Evolutionary conservation across 2,797 vertebrate species (phyloP).

Genomic region (Enoplosus armatus): DNA sequence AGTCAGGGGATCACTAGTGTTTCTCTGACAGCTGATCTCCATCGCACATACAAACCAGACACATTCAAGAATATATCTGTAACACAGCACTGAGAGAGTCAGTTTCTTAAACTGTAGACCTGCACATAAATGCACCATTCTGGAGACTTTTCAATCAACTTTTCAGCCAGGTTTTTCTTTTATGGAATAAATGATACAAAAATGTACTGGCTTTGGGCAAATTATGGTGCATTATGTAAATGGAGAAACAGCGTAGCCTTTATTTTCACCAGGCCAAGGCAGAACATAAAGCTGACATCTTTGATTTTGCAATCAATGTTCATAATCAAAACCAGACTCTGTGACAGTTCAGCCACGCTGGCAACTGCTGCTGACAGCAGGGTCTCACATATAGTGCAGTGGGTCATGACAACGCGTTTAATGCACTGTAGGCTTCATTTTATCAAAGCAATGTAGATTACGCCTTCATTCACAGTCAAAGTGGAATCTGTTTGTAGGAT

Average conservation of each 20-base stretch:
- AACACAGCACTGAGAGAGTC: not conserved
- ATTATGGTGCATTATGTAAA: not conserved
- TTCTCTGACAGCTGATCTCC: not conserved
- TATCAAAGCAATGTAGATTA: conserved; percentile 26
- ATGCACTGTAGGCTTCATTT: conserved; percentile 21
- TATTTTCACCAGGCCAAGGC: not conserved
- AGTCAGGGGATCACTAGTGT: not conserved
- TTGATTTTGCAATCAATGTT: conserved; percentile 2
- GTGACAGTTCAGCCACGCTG: conserved; percentile 21
- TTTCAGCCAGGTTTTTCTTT: not conserved
- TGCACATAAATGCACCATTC: not conserved
- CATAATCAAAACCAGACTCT: conserved; percentile 1
- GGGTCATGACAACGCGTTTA: conserved; percentile 28
- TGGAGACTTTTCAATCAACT: not conserved
- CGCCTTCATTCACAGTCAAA: conserved; percentile 1
- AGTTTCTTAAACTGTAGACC: not conserved
- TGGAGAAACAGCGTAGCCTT: not conserved
- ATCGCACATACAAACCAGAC: not conserved
- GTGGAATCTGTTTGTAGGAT: conserved; percentile 22
- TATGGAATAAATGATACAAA: not conserved
- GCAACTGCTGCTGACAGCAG: conserved; percentile 21
- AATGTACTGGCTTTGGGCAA: not conserved
- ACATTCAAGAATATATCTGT: not conserved
- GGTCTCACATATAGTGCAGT: conserved; percentile 25
- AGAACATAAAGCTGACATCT: not conserved